Evolutionary conservation across 2,113 vertebrate genomes (phyloP).

Genomic region (Prolemur simus): DNA sequence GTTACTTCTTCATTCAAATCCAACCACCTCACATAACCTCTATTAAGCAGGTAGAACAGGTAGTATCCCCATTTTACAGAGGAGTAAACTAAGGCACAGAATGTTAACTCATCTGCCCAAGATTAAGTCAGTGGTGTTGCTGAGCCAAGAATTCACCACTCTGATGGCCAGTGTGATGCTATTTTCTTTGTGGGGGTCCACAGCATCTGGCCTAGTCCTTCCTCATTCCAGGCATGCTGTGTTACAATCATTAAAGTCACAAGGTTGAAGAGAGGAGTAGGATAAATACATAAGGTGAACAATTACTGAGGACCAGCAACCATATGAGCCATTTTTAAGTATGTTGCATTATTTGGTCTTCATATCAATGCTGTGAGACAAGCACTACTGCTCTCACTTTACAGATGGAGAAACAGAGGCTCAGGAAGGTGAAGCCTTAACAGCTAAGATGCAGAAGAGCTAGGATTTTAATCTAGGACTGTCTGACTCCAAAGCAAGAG

Average conservation of each 20-base stretch:
- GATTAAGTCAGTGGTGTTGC: not conserved
- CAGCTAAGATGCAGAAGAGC: not conserved
- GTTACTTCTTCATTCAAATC: not conserved
- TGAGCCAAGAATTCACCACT: not conserved
- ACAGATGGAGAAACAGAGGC: not conserved
- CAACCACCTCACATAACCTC: not conserved
- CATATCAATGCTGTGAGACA: not conserved
- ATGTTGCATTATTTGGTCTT: not conserved
- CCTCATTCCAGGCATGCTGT: not conserved
- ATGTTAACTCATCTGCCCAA: not conserved
- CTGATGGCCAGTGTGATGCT: not conserved
- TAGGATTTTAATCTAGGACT: not conserved
- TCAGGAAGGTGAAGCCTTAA: not conserved
- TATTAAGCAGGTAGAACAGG: not conserved
- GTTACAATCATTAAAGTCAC: not conserved
- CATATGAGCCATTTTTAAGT: not conserved
- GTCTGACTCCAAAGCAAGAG: not conserved
- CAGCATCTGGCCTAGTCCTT: not conserved
- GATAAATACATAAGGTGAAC: rapidly evolving
- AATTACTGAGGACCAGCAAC: not conserved
- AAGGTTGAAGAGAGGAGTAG: not conserved
- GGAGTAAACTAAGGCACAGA: not conserved
- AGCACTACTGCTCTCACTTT: not conserved
- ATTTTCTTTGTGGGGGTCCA: not conserved
- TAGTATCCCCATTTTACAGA: not conserved